Conservation (phyloP, 2,113 vertebrate species). For the Penelope pileata region DNA sequence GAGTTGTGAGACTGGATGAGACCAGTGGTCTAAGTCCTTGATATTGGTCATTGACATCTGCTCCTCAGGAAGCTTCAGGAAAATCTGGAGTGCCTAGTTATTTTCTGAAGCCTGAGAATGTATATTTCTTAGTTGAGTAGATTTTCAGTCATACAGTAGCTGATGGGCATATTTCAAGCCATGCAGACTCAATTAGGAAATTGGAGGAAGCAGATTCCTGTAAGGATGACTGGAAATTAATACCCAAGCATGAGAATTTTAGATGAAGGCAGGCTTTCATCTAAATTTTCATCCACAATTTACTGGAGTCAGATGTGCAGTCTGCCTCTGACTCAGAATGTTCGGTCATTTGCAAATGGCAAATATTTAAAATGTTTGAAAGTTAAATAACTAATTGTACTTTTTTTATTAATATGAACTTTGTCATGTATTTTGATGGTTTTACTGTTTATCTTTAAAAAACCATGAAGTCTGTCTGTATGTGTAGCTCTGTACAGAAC, state of each 20-base stretch:
- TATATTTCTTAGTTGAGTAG: not conserved
- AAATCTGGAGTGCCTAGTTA: not conserved
- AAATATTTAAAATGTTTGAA: not conserved
- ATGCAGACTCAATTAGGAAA: constrained; percentile 16
- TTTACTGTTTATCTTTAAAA: constrained; percentile 10
- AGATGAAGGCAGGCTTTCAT: constrained; percentile 27
- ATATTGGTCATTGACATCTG: not conserved
- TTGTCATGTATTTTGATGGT: not conserved
- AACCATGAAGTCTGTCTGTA: not conserved
- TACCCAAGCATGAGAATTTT: constrained; percentile 2
- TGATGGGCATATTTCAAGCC: constrained; percentile 33
- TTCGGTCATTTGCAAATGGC: not conserved
- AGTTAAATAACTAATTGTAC: not conserved
- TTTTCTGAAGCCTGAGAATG: constrained; percentile 17
- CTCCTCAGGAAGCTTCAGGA: not conserved
- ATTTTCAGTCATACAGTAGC: not conserved
- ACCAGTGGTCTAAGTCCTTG: not conserved
- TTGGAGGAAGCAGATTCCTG: constrained; percentile 4
- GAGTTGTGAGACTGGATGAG: not conserved
- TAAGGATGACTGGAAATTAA: constrained; percentile 46
- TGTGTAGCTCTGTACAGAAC: not conserved
- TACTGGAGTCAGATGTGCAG: not conserved
- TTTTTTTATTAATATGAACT: not conserved
- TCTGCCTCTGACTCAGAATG: not conserved
- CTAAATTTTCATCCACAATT: not conserved